Percentiles rank a stretch among this genome's conserved stretches.
phyloP scores from a whole-genome alignment of 2,888 invertebrate species.

The Odontomyia ornata region DNA sequence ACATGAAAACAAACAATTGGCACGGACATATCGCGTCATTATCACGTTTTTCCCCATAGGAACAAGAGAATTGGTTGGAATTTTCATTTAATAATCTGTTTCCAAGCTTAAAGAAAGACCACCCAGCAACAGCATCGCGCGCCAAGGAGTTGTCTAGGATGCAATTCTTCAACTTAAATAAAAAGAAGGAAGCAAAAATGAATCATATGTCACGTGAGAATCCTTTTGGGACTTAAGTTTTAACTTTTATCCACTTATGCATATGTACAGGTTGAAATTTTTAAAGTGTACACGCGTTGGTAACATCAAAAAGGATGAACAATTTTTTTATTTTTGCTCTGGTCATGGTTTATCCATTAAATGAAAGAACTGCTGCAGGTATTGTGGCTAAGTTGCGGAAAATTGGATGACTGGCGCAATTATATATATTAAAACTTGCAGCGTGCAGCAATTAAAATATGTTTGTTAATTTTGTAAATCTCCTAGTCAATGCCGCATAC shows the following conservation, averaged over 20 bases:
- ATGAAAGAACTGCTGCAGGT: no score
- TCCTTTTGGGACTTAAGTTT: constrained; percentile 22
- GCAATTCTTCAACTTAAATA: no score
- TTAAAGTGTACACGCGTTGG: neutral
- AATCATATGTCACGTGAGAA: neutral
- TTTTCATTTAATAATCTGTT: neutral
- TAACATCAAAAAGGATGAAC: constrained; percentile 8
- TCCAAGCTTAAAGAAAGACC: neutral
- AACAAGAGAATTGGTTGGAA: neutral
- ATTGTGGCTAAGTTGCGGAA: no score
- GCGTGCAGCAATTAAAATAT: no score
- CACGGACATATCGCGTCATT: constrained; percentile 49
- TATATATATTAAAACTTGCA: no score
- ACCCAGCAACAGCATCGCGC: neutral
- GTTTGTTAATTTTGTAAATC: no score
- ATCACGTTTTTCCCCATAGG: constrained; percentile 30
- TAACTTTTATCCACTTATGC: constrained; percentile 34
- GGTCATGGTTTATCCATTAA: no score
- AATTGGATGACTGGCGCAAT: no score
- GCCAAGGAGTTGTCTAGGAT: neutral
- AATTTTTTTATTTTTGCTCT: neutral
- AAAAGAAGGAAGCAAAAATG: neutral
- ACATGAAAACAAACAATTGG: constrained; percentile 47
- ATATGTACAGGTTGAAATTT: no score
- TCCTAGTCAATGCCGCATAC: no score